Conservation (phyloP, 2,113 vertebrate species). For the Prunella himalayana region DNA sequence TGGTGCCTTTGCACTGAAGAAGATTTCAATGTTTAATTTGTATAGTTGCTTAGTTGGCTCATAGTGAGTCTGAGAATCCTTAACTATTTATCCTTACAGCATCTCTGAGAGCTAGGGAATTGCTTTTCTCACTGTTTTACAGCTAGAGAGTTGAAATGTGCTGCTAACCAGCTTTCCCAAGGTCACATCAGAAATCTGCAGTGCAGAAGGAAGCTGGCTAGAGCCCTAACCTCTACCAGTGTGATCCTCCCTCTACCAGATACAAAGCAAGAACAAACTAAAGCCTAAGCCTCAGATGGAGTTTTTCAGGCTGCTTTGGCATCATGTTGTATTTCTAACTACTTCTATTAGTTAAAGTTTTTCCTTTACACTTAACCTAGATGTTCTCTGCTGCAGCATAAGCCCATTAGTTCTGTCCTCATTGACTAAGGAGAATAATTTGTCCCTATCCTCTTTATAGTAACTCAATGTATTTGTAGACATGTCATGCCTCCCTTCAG, state of each 20-base stretch:
- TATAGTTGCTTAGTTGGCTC: not conserved
- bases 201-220: not conserved
- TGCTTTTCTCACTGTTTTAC: not conserved
- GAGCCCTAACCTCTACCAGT: not conserved
- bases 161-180: not conserved
- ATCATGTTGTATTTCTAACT: not conserved
- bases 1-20: not conserved
- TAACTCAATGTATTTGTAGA: not conserved
- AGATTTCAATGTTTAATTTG: not conserved
- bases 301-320: not conserved
- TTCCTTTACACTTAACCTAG: constrained; percentile 34
- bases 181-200: not conserved
- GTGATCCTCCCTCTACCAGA: not conserved
- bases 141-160: not conserved
- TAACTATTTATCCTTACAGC: constrained; percentile 17
- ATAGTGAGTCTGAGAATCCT: not conserved
- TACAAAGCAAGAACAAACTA: not conserved
- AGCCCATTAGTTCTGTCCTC: constrained; percentile 28
- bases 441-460: not conserved
- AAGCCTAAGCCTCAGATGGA: not conserved
- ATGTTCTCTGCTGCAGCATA: not conserved
- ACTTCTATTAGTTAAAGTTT: not conserved
- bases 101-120: not conserved
- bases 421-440: constrained; percentile 37
- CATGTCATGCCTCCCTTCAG: constrained; percentile 3